These are phyloP conservation scores for Rana temporaria DNA, from an alignment of 2,113 vertebrate species.

Conservation along the genomic window DNA sequence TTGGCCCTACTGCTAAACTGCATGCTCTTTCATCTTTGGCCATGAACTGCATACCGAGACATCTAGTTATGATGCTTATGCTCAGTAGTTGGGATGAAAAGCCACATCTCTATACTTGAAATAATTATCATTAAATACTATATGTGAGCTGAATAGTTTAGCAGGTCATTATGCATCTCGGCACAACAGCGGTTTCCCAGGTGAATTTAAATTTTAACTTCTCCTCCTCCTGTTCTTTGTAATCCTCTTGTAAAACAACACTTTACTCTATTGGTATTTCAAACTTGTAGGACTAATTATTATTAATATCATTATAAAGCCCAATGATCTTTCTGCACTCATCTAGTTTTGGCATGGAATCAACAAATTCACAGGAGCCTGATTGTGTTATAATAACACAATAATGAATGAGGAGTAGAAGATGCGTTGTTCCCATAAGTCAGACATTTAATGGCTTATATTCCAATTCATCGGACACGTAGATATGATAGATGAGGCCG, in stretches of 20 bases:
- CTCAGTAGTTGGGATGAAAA: too few species aligned
- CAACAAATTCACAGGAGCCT: constrained; percentile 33
- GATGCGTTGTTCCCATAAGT: constrained; percentile 44
- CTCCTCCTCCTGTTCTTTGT: background rate
- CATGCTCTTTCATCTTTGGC: too few species aligned
- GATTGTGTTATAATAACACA: constrained; percentile 46
- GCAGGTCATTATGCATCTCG: too few species aligned
- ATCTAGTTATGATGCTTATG: too few species aligned
- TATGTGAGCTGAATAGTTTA: too few species aligned
- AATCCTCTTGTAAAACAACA: background rate
- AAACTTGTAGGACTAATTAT: constrained; percentile 1
- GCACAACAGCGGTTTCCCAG: background rate
- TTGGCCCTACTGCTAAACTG: too few species aligned
- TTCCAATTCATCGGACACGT: constrained; percentile 20
- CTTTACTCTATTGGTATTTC: constrained; percentile 15
- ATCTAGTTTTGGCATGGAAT: constrained; percentile 8
- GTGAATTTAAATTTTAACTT: background rate
- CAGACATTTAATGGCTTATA: constrained; percentile 49
- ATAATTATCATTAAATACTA: too few species aligned
- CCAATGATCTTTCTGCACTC: background rate
- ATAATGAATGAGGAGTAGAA: constrained; percentile 46
- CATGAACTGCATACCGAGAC: too few species aligned
- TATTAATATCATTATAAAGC: constrained; percentile 23
- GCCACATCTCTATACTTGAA: too few species aligned
- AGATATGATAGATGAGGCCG: constrained; percentile 36